Conservation (phyloP, 2,888 invertebrate species). For the Alloscopus bannaensis region DNA sequence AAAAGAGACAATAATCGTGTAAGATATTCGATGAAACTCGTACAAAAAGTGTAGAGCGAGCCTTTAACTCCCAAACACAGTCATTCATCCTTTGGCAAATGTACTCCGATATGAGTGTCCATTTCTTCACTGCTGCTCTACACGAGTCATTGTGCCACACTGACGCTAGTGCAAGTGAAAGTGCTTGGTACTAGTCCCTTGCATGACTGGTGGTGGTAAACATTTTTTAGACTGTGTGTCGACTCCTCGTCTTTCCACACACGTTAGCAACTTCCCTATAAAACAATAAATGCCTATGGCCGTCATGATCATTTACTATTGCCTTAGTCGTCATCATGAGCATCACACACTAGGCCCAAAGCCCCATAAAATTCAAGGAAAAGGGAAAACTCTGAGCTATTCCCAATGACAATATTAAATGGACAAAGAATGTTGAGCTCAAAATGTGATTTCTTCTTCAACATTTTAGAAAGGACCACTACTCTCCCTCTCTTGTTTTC, state of each 20-base stretch:
- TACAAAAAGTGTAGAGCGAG: not conserved
- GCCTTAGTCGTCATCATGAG: constrained; percentile 15
- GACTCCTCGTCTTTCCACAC: constrained; percentile 22
- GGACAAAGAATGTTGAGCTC: not conserved
- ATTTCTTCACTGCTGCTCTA: constrained; percentile 3
- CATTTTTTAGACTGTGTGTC: constrained; percentile 3
- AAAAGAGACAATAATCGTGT: not conserved
- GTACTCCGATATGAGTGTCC: not conserved
- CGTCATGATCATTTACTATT: constrained; percentile 27
- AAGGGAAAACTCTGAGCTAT: not conserved
- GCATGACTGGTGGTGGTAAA: not conserved
- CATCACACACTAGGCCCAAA: constrained; percentile 19
- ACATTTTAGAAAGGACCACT: not conserved
- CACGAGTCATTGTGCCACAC: constrained; percentile 7
- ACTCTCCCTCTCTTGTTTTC: not conserved
- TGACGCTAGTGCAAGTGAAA: not conserved
- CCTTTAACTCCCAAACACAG: not conserved
- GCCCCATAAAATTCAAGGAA: constrained; percentile 31
- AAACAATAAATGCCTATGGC: constrained; percentile 26
- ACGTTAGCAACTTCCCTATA: not conserved
- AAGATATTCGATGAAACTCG: constrained; percentile 7
- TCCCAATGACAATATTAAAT: constrained; percentile 24
- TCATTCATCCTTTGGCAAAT: constrained; percentile 2
- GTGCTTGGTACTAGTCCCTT: not conserved
- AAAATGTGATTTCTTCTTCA: constrained; percentile 30